Evolutionary conservation across 2,113 vertebrate species (phyloP).

Genomic region (Nannospalax galili): DNA sequence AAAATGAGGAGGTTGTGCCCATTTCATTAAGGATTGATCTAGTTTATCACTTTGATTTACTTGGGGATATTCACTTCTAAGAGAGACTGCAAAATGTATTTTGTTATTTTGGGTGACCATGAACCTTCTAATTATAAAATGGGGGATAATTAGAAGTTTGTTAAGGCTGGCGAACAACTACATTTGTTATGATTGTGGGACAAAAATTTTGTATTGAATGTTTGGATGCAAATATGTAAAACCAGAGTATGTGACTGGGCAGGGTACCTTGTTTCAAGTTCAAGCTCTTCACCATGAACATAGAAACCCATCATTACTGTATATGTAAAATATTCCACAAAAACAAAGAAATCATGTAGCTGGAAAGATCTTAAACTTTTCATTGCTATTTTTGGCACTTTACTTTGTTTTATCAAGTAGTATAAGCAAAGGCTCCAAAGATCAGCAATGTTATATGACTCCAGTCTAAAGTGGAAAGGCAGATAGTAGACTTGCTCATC

Average conservation of each 20-base stretch:
- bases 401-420: not conserved
- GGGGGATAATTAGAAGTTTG: not conserved
- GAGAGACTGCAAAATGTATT: not conserved
- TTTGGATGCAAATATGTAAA: not conserved
- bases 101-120: not conserved
- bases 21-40: not conserved
- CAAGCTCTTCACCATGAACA: not conserved
- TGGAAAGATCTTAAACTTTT: not conserved
- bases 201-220: not conserved
- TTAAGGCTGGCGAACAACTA: not conserved
- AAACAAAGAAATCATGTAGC: not conserved
- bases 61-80: not conserved
- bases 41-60: not conserved
- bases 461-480: not conserved
- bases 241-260: not conserved
- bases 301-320: not conserved
- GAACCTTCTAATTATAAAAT: not conserved
- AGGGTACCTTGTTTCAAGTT: not conserved
- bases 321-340: not conserved
- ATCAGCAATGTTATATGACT: not conserved
- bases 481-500: not conserved
- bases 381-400: not conserved
- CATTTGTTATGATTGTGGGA: not conserved
- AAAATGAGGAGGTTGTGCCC: not conserved
- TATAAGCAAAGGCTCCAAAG: slow-evolving; percentile 9